Base-by-base conservation (phyloP, 2,888 invertebrate species). In the Eilema sororculum region DNA sequence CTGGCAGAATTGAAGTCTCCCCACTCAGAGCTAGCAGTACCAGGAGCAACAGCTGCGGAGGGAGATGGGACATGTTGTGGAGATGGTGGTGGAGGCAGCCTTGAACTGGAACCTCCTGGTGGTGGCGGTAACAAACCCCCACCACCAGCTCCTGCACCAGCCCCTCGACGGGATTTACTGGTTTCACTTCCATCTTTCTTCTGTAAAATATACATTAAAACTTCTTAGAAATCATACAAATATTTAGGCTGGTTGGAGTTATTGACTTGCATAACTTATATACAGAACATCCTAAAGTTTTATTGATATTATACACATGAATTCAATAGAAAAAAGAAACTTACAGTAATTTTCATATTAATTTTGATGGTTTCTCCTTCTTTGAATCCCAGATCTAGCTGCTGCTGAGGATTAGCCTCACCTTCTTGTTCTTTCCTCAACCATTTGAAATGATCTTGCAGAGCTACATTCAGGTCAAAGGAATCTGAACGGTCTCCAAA, bases 361-460 rank as follows among this genome's bases (percentile, higher is more conserved):
- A 99, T 99, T 95, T 99, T 99, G 80, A 99, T 99, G 1, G 99
- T 99, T 96, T 99, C 99, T 25, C 99, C 99, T 88, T 99, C 99
- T 89, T 99, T 99, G 90, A 99, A 99, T 65, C 99, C 98, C 68
- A 99, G 96, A 96, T 99, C 99, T 59, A 99, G 95, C 84, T 98
- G 97, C 82, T 96, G 97, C 73, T 96, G 97, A 13, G 97, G 97
- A 74, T 96, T 96, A 82, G 97, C 96, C 86, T 98, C 98, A 70
- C 96, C 97, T 85, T 96, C 96, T 85, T 97, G 97, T 89, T 98
- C 98, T 86, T 98, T 97, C 89, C 98, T 98, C 62, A 98, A 93
- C 97, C 97, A 98, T 95, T 99, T 99, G 89, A 99, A 99, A 90
- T 99, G 99, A 92, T 99, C 99, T 95, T 99, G 99, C 67, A 99